Base-by-base conservation (phyloP, 2,888 invertebrate species). In the Zygogramma bicolorata region DNA sequence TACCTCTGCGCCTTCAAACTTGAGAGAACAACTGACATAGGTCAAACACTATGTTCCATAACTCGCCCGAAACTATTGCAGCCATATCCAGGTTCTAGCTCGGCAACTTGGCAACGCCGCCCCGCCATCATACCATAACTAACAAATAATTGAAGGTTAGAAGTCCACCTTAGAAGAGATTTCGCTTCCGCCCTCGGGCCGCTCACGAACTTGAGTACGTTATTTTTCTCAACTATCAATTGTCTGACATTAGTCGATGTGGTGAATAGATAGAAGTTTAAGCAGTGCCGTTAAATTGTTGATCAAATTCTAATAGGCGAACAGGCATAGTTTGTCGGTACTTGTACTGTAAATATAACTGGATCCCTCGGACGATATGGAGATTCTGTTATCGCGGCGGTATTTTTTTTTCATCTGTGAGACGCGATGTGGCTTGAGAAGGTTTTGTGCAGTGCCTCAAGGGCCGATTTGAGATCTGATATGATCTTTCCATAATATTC, bases 111-210 rank as follows among this genome's bases (percentile, higher is more conserved):
- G 53, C 53, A 53, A 53, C 53, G 25, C 6, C 25, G 53, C 53
- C 25, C n/a, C 22, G 25, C n/a, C 10, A 22, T 53, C 25, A 53
- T 68, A 73, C 76, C 76, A 75, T 77, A 77, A 75, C 76, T 77
- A 79, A 76, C 70, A 69, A 74, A 72, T 77, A 79, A 79, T 79
- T 77, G 79, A 75, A 76, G 76, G 76, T 77, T 74, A 53, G 73
- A 40, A 66, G 57, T 57, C 66, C 53, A 68, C 71, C 66, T 75
- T 75, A 65, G 71, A 74, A 75, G 38, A 75, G 71, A 77, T 77
- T 77, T 74, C 74, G 73, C 79, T 70, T 77, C 71, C 75, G 72
- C 74, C 78, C 78, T 66, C 71, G 71, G 78, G 78, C 75, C 74
- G 38, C 69, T 70, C 76, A 76, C 76, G 76, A 76, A 71, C 68